Evolutionary conservation across 2,888 invertebrate genomes (phyloP).

Genomic region (Caenorhabditis doughertyi): DNA sequence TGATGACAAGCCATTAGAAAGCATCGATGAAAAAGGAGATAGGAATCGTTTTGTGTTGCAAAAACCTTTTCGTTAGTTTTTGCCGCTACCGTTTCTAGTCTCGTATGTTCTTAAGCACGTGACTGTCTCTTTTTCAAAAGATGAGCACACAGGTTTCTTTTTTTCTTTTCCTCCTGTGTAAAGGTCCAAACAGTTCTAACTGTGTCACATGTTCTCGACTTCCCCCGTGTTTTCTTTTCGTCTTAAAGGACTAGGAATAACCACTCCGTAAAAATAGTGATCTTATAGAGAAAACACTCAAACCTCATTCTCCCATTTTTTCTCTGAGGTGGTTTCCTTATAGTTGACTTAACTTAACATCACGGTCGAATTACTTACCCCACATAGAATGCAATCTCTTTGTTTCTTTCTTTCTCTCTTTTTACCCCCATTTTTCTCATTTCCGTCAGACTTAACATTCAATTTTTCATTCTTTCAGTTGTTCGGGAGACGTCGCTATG

Average conservation of each 20-base stretch:
- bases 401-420: neutral
- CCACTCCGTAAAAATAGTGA: neutral
- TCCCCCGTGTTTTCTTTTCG: neutral
- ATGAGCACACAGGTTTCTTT: neutral
- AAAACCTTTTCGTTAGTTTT: too few relatives aligned
- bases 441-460: neutral
- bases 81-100: too few relatives aligned
- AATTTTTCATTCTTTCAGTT: slow-evolving; percentile 11
- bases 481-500: neutral
- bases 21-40: too few relatives aligned
- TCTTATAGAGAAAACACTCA: neutral
- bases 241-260: slow-evolving; percentile 1
- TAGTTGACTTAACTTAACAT: slow-evolving; percentile 28
- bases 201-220: slow-evolving; percentile 12
- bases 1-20: too few relatives aligned
- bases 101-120: too few relatives aligned
- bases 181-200: neutral
- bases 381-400: neutral
- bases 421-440: neutral
- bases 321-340: slow-evolving; percentile 11
- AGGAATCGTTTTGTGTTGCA: too few relatives aligned
- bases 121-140: neutral
- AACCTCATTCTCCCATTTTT: neutral
- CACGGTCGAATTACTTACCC: neutral
- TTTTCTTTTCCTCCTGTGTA: neutral